phyloP scores from a whole-genome alignment of 2,113 vertebrate genomes.

The Cyrtonyx montezumae region DNA sequence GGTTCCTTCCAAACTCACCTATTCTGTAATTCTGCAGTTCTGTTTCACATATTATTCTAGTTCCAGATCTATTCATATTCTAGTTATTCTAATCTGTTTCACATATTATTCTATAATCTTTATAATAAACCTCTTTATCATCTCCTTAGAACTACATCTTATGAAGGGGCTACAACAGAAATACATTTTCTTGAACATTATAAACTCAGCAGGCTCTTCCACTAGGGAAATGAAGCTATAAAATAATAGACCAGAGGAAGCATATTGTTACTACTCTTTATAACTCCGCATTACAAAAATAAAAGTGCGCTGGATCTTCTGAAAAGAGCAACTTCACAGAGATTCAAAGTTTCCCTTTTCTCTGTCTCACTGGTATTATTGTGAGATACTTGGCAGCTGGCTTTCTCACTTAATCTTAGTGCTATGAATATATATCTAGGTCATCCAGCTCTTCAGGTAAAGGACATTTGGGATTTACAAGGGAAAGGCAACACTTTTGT shows the following conservation, averaged over 20 bases:
- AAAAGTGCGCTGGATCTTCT: background rate
- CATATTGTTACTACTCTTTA: background rate
- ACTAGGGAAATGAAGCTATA: background rate
- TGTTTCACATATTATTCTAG: background rate
- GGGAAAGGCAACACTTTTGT: background rate
- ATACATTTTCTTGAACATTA: background rate
- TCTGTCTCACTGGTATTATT: background rate
- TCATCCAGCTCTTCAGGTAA: background rate
- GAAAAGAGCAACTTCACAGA: background rate
- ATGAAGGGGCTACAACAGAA: background rate
- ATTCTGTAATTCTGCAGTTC: background rate
- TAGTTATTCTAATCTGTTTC: background rate
- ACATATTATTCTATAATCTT: background rate
- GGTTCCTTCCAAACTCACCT: background rate
- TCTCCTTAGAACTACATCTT: background rate
- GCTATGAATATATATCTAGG: background rate
- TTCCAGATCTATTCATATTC: no score
- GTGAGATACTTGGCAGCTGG: background rate
- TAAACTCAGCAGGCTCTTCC: background rate
- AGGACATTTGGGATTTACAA: background rate
- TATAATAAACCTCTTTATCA: background rate
- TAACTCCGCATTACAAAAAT: background rate
- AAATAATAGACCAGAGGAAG: background rate
- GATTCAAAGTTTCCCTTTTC: background rate
- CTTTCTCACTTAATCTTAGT: background rate